Percentiles rank a stretch among this genome's conserved stretches.
These are phyloP conservation scores for Scomber colias DNA, from an alignment of 2,113 vertebrate species.

Conservation along the genomic window DNA sequence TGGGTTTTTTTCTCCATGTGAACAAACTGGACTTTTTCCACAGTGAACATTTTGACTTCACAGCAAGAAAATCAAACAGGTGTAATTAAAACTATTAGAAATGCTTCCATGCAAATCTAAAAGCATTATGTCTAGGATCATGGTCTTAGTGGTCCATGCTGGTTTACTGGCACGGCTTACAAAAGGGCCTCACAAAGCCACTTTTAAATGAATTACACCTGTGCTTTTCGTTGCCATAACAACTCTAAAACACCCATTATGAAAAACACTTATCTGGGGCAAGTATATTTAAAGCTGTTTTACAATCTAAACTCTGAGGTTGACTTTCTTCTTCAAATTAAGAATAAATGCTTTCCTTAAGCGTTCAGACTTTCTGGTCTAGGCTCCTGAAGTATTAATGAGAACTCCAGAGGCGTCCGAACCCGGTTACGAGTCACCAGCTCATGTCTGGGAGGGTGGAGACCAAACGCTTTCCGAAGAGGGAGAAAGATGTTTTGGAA, in stretches of 20 bases:
- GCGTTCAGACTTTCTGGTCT: conserved; percentile 19
- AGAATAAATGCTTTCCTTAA: conserved; percentile 35
- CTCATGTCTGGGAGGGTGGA: background rate
- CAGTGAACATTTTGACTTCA: background rate
- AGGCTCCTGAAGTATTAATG: conserved; percentile 39
- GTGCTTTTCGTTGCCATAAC: background rate
- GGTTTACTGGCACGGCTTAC: background rate
- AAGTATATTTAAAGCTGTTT: background rate
- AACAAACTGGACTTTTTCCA: too few relatives aligned
- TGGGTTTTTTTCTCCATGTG: too few relatives aligned
- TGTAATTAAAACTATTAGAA: background rate
- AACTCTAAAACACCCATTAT: background rate
- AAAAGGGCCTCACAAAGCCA: too few relatives aligned
- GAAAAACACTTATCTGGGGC: background rate
- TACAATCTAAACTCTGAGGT: background rate
- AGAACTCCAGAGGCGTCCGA: background rate
- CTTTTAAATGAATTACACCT: background rate
- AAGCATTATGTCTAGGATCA: background rate
- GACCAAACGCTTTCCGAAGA: background rate
- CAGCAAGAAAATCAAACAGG: background rate
- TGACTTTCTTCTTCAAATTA: conserved; percentile 30
- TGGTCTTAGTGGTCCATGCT: background rate
- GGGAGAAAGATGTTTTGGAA: background rate
- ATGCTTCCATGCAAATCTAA: background rate
- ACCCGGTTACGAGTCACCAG: background rate